phyloP scores from a whole-genome alignment of 2,797 vertebrate genomes.

The Prunella strophiata region DNA sequence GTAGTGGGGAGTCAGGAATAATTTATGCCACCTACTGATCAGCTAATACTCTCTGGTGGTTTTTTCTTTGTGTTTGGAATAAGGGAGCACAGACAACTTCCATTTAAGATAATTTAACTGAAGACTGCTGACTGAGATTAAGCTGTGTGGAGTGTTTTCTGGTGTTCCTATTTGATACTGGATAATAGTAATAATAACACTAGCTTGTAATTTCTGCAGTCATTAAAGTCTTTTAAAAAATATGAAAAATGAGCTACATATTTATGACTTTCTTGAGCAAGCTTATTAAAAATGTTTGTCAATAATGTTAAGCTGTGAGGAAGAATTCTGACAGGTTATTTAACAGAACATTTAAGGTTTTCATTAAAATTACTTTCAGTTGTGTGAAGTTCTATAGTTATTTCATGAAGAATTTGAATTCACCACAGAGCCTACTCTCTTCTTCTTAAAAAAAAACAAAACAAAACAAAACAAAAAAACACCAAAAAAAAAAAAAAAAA shows the following conservation, averaged over 20 bases:
- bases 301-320: constrained; percentile 24
- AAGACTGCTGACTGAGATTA: constrained; percentile 27
- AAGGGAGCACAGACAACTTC: neutral
- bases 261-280: constrained; percentile 49
- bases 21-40: constrained; percentile 32
- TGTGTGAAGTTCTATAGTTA: neutral
- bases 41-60: neutral
- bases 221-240: constrained; percentile 39
- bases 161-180: neutral
- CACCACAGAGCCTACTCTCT: neutral
- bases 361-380: neutral
- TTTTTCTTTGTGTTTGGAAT: constrained; percentile 30
- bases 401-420: neutral
- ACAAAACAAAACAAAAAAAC: too few relatives aligned
- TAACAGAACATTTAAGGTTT: constrained; percentile 23
- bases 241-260: constrained; percentile 37
- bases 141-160: constrained; percentile 18
- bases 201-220: constrained; percentile 36
- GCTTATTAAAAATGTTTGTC: constrained; percentile 50
- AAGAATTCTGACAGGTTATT: constrained; percentile 35
- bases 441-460: neutral
- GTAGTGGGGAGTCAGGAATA: neutral
- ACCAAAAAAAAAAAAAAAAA: neutral
- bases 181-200: constrained; percentile 37
- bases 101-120: constrained; percentile 20